Conservation (phyloP, 1,140 invertebrate species). For the Hetaerina americana region DNA sequence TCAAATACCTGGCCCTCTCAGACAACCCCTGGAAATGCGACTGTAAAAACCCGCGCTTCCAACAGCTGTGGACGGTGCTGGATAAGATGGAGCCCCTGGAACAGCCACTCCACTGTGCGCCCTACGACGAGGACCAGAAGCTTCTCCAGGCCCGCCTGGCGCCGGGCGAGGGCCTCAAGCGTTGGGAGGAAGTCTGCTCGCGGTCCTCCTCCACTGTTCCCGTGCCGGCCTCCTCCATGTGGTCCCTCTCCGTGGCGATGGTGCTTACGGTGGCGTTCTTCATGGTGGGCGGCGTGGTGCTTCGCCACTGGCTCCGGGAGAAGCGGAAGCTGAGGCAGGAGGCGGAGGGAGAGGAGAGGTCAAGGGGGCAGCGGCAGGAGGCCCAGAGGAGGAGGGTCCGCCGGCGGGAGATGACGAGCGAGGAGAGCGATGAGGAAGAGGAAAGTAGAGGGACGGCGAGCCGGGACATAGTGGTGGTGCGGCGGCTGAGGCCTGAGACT, state of each 20-base stretch:
- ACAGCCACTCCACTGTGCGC: not conserved
- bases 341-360: too few species aligned
- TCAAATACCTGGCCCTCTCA: not conserved
- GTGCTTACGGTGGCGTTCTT: not conserved
- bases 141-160: not conserved
- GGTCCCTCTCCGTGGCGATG: not conserved
- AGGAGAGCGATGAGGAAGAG: not conserved
- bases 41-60: not conserved
- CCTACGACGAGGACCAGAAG: not conserved
- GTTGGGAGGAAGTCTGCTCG: not conserved
- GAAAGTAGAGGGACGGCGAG: not conserved
- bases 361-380: not conserved
- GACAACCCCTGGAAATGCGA: not conserved
- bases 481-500: not conserved
- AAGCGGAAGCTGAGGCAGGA: too few species aligned
- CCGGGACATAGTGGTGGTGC: not conserved
- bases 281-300: not conserved
- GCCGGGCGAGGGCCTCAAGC: not conserved
- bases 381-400: not conserved
- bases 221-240: not conserved
- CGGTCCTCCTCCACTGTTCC: not conserved
- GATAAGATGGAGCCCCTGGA: not conserved
- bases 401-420: not conserved
- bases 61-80: not conserved
- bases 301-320: not conserved